phyloP scores from a whole-genome alignment of 2,113 vertebrate genomes.

The Pterophyllum scalare region DNA sequence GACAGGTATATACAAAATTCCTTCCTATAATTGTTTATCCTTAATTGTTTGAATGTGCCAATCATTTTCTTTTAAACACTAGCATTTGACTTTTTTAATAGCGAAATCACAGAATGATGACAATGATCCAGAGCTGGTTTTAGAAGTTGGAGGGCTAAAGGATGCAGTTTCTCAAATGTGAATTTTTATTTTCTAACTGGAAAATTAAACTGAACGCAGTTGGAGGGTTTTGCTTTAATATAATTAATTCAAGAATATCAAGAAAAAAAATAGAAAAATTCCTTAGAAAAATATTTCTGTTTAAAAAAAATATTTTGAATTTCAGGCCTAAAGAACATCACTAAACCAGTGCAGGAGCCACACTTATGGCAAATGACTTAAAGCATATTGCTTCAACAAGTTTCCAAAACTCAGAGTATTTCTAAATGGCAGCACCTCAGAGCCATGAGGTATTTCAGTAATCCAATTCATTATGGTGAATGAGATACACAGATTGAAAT shows the following conservation, averaged over 20 bases:
- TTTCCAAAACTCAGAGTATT: neutral
- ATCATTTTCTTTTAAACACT: neutral
- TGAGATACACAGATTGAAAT: slow-evolving; percentile 52
- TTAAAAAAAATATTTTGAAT: rapidly evolving
- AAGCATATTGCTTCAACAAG: neutral
- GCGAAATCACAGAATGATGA: neutral
- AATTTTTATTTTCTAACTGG: neutral
- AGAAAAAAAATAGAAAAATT: neutral
- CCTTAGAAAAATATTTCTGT: neutral
- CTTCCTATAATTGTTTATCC: neutral
- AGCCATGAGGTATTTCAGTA: slow-evolving; percentile 47
- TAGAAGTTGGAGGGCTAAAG: neutral
- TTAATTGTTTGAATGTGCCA: neutral
- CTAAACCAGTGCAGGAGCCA: neutral
- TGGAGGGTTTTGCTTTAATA: too few species aligned
- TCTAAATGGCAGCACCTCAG: slow-evolving; percentile 11
- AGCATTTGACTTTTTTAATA: neutral
- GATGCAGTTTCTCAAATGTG: too few species aligned
- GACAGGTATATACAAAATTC: neutral
- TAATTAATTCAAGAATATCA: neutral
- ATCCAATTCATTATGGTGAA: slow-evolving; percentile 51
- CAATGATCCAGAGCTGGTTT: neutral
- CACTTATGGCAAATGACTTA: neutral
- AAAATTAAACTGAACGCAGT: neutral
- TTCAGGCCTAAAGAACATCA: neutral